phyloP scores from a whole-genome alignment of 2,113 vertebrate species.

The Percina caprodes region DNA sequence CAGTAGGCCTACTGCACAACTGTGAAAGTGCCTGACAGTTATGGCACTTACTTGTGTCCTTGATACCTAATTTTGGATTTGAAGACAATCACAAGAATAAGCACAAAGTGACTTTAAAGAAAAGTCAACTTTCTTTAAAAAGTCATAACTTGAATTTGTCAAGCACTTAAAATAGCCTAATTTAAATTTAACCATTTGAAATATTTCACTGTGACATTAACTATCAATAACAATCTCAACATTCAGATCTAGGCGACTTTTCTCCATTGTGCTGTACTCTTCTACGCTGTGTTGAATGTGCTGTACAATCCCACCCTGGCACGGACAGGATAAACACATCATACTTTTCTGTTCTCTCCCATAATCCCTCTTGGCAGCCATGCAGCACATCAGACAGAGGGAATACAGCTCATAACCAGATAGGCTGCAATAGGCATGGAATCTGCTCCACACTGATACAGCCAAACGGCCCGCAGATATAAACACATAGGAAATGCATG shows the following conservation, averaged over 20 bases:
- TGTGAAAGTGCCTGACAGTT: not conserved
- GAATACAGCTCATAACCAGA: constrained; percentile 52
- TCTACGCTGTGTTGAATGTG: constrained; percentile 10
- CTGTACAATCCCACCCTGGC: constrained; percentile 46
- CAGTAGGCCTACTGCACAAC: constrained; percentile 1
- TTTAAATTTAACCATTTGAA: no score
- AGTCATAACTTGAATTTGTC: not conserved
- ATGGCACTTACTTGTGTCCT: not conserved
- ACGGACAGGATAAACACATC: constrained; percentile 62
- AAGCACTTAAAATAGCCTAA: not conserved
- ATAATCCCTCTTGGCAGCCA: constrained; percentile 73
- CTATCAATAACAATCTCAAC: not conserved
- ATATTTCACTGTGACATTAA: not conserved
- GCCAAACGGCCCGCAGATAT: constrained; percentile 28
- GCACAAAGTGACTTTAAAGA: not conserved
- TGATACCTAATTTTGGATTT: not conserved
- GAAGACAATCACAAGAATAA: not conserved
- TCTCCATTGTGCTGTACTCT: constrained; percentile 11
- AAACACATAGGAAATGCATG: not conserved
- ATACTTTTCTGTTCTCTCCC: constrained; percentile 63
- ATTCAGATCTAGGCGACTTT: not conserved
- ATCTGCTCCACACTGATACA: constrained; percentile 62
- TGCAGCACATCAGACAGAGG: constrained; percentile 51
- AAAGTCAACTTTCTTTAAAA: not conserved
- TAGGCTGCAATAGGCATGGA: constrained; percentile 59